Conservation (phyloP, 2,797 vertebrate genomes). For the Hydrocynus forskahlii region DNA sequence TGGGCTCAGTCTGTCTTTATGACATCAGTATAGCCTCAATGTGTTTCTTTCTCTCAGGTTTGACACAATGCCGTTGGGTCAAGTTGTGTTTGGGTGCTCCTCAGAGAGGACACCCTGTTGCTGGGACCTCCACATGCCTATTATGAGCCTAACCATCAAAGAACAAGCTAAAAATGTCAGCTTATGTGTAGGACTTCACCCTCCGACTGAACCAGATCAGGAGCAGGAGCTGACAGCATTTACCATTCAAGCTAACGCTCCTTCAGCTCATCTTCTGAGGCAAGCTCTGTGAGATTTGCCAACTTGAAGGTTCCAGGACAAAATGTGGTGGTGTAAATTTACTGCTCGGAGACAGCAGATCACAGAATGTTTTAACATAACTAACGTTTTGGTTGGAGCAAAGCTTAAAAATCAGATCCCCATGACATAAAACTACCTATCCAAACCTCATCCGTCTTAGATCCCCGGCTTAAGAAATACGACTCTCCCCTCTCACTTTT, state of each 20-base stretch:
- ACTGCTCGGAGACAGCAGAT: constrained; percentile 43
- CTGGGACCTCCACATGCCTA: constrained; percentile 11
- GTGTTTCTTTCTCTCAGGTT: constrained; percentile 49
- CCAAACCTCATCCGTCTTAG: constrained; percentile 40
- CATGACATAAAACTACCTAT: constrained; percentile 46
- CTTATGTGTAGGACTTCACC: background rate
- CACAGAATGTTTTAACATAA: constrained; percentile 42
- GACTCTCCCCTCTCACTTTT: constrained; percentile 12
- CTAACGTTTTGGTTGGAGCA: constrained; percentile 21
- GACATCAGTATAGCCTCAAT: constrained; percentile 44
- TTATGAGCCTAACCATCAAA: constrained; percentile 36
- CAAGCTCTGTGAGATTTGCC: background rate
- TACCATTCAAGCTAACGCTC: background rate
- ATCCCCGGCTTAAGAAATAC: constrained; percentile 41
- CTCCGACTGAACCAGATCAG: constrained; percentile 28
- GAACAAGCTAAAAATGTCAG: background rate
- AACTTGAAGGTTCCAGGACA: constrained; percentile 33
- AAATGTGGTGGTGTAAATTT: constrained; percentile 22
- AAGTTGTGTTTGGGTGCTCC: constrained; percentile 30
- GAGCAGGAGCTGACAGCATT: constrained; percentile 6
- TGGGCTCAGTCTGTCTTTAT: constrained; percentile 51
- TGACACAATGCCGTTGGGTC: constrained; percentile 17
- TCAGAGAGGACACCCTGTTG: constrained; percentile 30
- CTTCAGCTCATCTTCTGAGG: constrained; percentile 26
- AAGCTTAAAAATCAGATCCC: constrained; percentile 34